A percentile compares a stretch with the other conserved stretches of the same genome.
phyloP scores from a whole-genome alignment of 2,888 invertebrate genomes.

The Folsomia candida region DNA sequence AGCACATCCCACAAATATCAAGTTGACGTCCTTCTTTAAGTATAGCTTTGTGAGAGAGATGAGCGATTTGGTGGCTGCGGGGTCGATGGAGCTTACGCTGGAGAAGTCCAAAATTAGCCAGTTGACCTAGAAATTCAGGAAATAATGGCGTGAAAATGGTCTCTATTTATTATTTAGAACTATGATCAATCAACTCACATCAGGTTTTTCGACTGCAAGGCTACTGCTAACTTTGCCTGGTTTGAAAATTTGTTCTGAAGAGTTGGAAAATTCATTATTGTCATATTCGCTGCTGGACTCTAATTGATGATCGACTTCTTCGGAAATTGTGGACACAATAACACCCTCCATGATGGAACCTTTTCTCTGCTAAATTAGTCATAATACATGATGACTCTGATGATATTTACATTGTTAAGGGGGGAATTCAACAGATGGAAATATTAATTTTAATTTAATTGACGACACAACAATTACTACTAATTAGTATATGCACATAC shows the following conservation, averaged over 20 bases:
- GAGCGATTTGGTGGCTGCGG: slow-evolving; percentile 52
- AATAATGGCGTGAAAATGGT: no score
- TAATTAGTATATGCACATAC: no score
- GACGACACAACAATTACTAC: no score
- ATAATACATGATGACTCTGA: no score
- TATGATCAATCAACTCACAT: no score
- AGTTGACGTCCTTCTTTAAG: slow-evolving; percentile 24
- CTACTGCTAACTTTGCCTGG: no score
- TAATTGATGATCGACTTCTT: background rate
- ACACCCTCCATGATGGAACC: background rate
- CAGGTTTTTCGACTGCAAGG: background rate
- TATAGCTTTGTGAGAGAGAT: slow-evolving; percentile 36
- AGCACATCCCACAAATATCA: slow-evolving; percentile 42
- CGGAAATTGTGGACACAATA: slow-evolving; percentile 24
- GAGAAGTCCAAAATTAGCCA: slow-evolving; percentile 63
- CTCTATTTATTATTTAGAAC: no score
- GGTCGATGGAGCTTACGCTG: slow-evolving; percentile 64
- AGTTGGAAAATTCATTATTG: background rate
- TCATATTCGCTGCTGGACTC: background rate
- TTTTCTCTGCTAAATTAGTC: background rate
- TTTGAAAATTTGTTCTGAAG: background rate
- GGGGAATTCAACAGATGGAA: background rate
- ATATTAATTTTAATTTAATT: no score
- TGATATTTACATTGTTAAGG: no score
- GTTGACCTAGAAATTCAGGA: background rate